A percentile compares a stretch with the other conserved stretches of the same genome.
phyloP scores from a whole-genome alignment of 2,113 vertebrate genomes.

The Corythaeola cristata region DNA sequence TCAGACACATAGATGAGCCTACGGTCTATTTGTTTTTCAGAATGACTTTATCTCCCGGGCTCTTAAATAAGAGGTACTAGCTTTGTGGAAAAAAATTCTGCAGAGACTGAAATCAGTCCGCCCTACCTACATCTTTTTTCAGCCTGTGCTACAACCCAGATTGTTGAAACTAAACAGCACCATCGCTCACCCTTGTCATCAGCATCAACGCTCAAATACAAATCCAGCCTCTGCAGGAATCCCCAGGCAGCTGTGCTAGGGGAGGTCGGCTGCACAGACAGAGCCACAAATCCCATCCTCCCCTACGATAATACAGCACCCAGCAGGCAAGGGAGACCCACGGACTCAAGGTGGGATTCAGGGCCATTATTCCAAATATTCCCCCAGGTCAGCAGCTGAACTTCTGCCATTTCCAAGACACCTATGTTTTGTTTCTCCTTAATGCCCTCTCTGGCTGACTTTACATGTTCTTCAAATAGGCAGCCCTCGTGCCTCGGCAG shows the following conservation, averaged over 20 bases:
- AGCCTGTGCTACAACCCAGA: neutral
- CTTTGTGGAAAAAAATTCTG: neutral
- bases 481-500: fast-evolving
- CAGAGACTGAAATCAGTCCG: neutral
- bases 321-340: neutral
- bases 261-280: neutral
- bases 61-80: neutral
- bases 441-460: neutral
- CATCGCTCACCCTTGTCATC: neutral
- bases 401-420: neutral
- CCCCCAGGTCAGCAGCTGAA: neutral
- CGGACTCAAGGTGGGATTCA: fast-evolving
- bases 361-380: neutral
- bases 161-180: neutral
- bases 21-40: neutral
- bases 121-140: neutral
- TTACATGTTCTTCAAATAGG: fast-evolving
- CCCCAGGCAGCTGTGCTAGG: neutral
- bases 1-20: conserved; percentile 41
- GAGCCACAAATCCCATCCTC: neutral
- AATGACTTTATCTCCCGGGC: neutral
- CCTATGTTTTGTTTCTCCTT: too few relatives aligned
- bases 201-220: neutral
- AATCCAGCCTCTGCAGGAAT: neutral
- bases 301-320: fast-evolving